Percentiles rank a stretch among this genome's conserved stretches.
These are phyloP conservation scores for Clusia tigrina DNA, from an alignment of 2,888 invertebrate genomes.

Conservation along the genomic window DNA sequence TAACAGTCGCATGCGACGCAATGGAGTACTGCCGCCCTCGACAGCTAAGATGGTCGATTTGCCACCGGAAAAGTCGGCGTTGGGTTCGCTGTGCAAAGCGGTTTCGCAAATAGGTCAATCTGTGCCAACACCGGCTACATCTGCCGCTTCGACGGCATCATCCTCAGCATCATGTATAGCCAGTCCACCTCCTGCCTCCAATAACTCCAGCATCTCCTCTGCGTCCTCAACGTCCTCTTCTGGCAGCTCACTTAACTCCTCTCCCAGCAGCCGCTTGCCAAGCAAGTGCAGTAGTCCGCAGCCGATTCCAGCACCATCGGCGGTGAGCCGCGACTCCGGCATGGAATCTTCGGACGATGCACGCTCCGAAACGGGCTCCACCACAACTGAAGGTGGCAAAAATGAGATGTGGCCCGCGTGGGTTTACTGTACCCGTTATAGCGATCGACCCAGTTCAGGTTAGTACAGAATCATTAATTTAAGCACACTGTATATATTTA, in stretches of 20 bases:
- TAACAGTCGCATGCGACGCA: conserved; percentile 58
- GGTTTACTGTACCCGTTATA: conserved; percentile 98
- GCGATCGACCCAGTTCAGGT: conserved; percentile 90
- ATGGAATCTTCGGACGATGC: conserved; percentile 65
- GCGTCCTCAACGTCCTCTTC: conserved; percentile 47
- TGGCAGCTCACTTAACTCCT: conserved; percentile 51
- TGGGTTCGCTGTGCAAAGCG: conserved; percentile 75
- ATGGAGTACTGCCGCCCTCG: conserved; percentile 45
- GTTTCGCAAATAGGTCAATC: conserved; percentile 73
- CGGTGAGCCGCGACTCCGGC: conserved; percentile 63
- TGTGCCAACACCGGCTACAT: conserved; percentile 41
- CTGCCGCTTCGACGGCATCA: conserved; percentile 44
- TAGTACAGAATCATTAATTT: conserved; percentile 63
- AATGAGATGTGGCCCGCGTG: conserved; percentile 88
- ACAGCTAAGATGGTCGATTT: conserved; percentile 30
- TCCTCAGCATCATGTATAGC: conserved; percentile 45
- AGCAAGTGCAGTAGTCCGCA: conserved; percentile 56
- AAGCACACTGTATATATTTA: no score
- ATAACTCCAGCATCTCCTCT: conserved; percentile 44
- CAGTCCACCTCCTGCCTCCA: conserved; percentile 42
- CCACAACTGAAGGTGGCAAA: conserved; percentile 62
- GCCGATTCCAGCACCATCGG: conserved; percentile 61
- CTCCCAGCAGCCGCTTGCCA: conserved; percentile 46
- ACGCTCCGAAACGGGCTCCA: conserved; percentile 62
- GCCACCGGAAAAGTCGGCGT: conserved; percentile 66